These are phyloP conservation scores for Colletes gigas DNA, from an alignment of 1,140 invertebrate genomes.

Conservation along the genomic window DNA sequence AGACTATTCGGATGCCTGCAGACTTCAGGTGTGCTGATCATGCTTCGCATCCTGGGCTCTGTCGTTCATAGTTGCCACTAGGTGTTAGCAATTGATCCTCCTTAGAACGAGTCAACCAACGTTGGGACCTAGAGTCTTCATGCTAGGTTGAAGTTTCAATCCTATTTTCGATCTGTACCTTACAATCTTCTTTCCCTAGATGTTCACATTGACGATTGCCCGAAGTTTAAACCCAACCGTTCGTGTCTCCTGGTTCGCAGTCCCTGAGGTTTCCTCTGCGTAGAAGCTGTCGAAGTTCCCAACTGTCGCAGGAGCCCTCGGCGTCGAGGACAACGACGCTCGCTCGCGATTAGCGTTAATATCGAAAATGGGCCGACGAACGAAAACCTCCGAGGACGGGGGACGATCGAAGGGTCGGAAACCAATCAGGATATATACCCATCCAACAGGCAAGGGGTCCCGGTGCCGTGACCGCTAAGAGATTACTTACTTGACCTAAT, in stretches of 20 bases:
- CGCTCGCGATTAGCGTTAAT: conserved; percentile 67
- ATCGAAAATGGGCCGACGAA: conserved; percentile 67
- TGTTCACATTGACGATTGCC: no score
- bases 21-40: neutral
- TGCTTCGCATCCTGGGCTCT: neutral
- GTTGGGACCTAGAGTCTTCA: no score
- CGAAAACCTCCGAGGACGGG: conserved; percentile 54
- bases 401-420: conserved; percentile 61
- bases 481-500: conserved; percentile 69
- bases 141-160: neutral
- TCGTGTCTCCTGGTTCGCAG: no score
- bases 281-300: conserved; percentile 4
- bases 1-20: neutral
- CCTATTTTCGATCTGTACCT: neutral
- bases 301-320: neutral
- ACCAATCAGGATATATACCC: conserved; percentile 74
- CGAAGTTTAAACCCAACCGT: no score
- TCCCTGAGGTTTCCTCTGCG: neutral
- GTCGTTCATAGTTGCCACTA: neutral
- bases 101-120: no score
- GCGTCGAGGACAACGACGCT: conserved; percentile 17
- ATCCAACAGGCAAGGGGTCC: conserved; percentile 42
- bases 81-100: neutral
- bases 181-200: no score
- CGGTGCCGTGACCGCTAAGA: conserved; percentile 68